Base-by-base conservation (phyloP, 2,888 invertebrate species). In the Eubasilissa splendida region DNA sequence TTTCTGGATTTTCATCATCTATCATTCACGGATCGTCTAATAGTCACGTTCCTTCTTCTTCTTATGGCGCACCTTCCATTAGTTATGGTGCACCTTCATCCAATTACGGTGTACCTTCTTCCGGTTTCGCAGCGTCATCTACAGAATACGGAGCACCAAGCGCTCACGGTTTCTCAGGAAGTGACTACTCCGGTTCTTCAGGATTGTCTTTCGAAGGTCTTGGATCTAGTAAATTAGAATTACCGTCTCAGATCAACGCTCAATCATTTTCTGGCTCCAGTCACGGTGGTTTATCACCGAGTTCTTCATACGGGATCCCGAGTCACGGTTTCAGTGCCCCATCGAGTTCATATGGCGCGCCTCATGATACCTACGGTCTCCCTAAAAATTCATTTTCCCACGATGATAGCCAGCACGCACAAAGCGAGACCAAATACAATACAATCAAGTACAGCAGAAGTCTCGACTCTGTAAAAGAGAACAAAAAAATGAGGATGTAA, bases 401-500 rank as follows among this genome's bases (percentile, higher is more conserved):
- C 82, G 90, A 90, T 82, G 84, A 83, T 50, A 88, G 89, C 56
- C 80, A 81, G 53, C 89, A 89, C 7, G 87, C 90, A 14, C 88
- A 88, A 84, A 90, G 90, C 83, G 90, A 90, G 85, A 87, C 87
- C 75, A 85, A 87, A 0, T 91, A 91, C 85, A 90, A 91, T 84
- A 91, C 91, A 7, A 91, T 91, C 77, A 91, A 90, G 85, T 91
- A 91, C 85, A 91, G 91, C 85, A 88, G 89, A 84, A 90, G 89
- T 84, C 85, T 91, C 2, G 42, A 42, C 4, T 31, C 79, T 8
- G 59, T 65, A 14, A 76, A 81, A n/a, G 78, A 82, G 7, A 63
- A 53, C 12, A 71, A 60, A 5, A 71, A 71, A 33, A 71, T 14
- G 14, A 54, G 22, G 11, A 71, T 71, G 71, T 71, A 54, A 53